Evolutionary conservation across 1,140 invertebrate genomes (phyloP), one percentile per base, ranked within the genome.

Genomic region (Euura lappo): DNA sequence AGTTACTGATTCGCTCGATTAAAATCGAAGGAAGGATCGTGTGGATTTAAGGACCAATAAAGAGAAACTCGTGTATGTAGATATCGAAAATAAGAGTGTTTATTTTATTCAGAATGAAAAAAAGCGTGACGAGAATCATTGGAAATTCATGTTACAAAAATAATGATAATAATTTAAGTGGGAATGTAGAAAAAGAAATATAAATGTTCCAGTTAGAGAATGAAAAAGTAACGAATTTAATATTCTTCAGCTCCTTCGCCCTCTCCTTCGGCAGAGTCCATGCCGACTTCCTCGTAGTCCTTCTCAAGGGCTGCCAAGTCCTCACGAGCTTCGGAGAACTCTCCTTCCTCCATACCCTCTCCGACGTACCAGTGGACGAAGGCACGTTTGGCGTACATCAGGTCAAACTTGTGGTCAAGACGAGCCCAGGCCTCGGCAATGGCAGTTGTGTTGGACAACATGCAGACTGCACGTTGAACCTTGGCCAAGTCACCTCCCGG

Each of bases 361-460:
- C 93, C 93, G 28, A 95, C 93, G 81, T 94, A 94, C 94, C 94
- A 96, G 83, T 96, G 94, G 42, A 96, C 93, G 81, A 96, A 96
- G 64, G 94, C 94, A 76, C 93, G 89, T 89, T 96, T 96, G 82
- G 93, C 92, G 87, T 94, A 95, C 94, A 91, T 95, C 71, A 95
- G 84, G 84, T 95, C 93, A 83, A 95, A 96, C 86, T 96, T 96
- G 81, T 94, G 92, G 83, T 95, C 93, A 68, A 95, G 84, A 76
- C 93, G 90, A 66, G 91, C 91, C 93, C 93, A 95, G 11, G 93
- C 94, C 79, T 94, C 93, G 65, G 92, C 92, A 77, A 94, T 94
- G 70, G 94, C 93, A 11, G 94, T 94, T 70, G 93, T 94, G 89
- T 95, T 95, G 79, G 92, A 93, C 88, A 95, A 90, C 92, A 94